Base-by-base conservation (phyloP, 2,113 vertebrate genomes). In the Mesembrinibis cayennensis region DNA sequence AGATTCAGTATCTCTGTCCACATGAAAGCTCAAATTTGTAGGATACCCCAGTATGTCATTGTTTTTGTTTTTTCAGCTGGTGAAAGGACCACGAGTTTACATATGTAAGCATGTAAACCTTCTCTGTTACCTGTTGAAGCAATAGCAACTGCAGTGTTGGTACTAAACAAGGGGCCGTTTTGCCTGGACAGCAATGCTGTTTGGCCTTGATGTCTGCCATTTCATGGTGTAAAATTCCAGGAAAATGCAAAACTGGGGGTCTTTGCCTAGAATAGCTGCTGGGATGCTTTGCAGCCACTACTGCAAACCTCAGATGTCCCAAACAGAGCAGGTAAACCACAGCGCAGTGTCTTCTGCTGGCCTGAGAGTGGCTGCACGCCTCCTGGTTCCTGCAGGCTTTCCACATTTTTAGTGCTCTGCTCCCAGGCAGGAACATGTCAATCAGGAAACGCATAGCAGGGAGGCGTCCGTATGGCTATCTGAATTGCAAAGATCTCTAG, bases 21-120 rank as follows among this genome's bases (percentile, higher is more conserved):
- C 2, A 0, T 13, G 34, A 91, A 77, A 61, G 63, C 30, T 58
- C 55, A 2, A 4, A 5, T 89, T 70, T 65, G 26, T 45, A 53
- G 56, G 61, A 30, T 30, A 23, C 36, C 34, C 1, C 1, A 0
- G 0, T 14, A 13, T 8, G 3, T 36, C 26, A 2, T 19, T 70
- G 36, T 0, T 61, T 87, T 78, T 84, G 53, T 27, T 62, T 90
- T 77, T 73, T n/a, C 45, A 66, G 36, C 40, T 59, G 50, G 15
- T 53, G 69, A 50, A 72, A 87, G 22, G 40, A 65, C 15, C 40
- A 9, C 15, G 27, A 12, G 25, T 32, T 79, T 17, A 50, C 1
- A 0, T 29, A n/a, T 3, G 3, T 49, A 19, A 45, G 55, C 13
- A 16, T 52, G 26, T 71, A 42, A 82, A 32, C 38, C 29, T 80